Evolutionary conservation across 2,797 vertebrate species (phyloP).

Genomic region (Moxostoma hubbsi): DNA sequence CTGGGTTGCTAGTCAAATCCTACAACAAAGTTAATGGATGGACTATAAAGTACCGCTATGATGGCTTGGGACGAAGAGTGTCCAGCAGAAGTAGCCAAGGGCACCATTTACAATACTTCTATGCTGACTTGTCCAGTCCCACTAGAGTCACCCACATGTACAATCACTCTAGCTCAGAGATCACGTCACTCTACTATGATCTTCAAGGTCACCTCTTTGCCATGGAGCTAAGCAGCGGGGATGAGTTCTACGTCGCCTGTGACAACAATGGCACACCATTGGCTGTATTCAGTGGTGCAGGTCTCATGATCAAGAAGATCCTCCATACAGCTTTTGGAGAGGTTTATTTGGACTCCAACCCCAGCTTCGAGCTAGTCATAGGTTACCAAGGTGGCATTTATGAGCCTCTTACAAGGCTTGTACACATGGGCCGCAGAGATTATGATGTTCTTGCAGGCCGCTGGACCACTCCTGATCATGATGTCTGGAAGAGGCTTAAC

Average conservation of each 20-base stretch:
- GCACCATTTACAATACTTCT: constrained; percentile 97
- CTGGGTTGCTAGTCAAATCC: constrained; percentile 89
- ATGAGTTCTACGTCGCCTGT: constrained; percentile 97
- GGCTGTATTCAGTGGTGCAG: constrained; percentile 94
- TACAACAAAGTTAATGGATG: constrained; percentile 90
- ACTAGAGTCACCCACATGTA: constrained; percentile 97
- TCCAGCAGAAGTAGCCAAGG: constrained; percentile 88
- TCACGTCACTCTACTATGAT: constrained; percentile 97
- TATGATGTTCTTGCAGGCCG: constrained; percentile 94
- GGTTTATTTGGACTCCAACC: constrained; percentile 97
- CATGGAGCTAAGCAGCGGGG: constrained; percentile 96
- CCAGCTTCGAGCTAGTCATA: constrained; percentile 90
- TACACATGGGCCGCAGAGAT: constrained; percentile 95
- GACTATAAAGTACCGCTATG: constrained; percentile 93
- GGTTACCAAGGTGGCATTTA: constrained; percentile 97
- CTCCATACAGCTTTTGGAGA: constrained; percentile 96
- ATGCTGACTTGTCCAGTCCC: constrained; percentile 92
- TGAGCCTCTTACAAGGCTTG: constrained; percentile 91
- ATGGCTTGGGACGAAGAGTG: constrained; percentile 92
- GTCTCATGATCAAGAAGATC: constrained; percentile 96
- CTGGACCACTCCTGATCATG: constrained; percentile 94
- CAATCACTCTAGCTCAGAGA: constrained; percentile 97
- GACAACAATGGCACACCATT: constrained; percentile 97
- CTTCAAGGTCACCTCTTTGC: constrained; percentile 97
- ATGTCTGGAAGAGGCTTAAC: constrained; percentile 92